A percentile compares a stretch with the other conserved stretches of the same genome.
phyloP scores from a whole-genome alignment of 2,888 invertebrate genomes.

The Dryobota labecula region DNA sequence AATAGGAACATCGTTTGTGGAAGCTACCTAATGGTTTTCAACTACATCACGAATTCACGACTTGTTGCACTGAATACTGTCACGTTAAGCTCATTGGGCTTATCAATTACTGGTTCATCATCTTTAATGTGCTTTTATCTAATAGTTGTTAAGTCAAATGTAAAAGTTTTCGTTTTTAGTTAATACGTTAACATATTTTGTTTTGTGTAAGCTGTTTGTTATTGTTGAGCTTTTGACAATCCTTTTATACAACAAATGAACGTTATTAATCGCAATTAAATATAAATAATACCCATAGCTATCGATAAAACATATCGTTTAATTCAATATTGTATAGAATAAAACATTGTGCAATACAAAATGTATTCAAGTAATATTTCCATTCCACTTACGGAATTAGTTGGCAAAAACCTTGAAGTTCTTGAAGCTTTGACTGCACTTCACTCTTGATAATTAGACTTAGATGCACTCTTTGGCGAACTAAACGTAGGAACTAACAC shows the following conservation, averaged over 20 bases:
- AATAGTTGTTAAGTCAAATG: neutral
- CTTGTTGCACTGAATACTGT: slow-evolving; percentile 61
- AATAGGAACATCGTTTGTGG: slow-evolving; percentile 22
- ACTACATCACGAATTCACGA: slow-evolving; percentile 56
- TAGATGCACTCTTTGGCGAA: slow-evolving; percentile 21
- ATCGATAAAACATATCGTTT: neutral
- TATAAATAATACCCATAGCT: neutral
- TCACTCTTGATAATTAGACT: slow-evolving; percentile 37
- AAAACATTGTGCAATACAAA: slow-evolving; percentile 18
- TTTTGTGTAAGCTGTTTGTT: neutral
- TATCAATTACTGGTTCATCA: slow-evolving; percentile 53
- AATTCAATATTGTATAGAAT: neutral
- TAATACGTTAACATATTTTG: neutral
- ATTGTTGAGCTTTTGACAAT: neutral
- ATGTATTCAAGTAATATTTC: slow-evolving; percentile 4
- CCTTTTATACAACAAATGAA: neutral
- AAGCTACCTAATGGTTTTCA: slow-evolving; percentile 23
- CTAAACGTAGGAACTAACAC: slow-evolving; percentile 12
- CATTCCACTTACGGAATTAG: slow-evolving; percentile 36
- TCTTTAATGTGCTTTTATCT: slow-evolving; percentile 18
- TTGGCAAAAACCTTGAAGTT: slow-evolving; percentile 27
- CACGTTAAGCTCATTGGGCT: slow-evolving; percentile 22
- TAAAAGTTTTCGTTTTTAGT: neutral
- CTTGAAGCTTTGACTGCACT: slow-evolving; percentile 20
- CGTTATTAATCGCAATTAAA: neutral